phyloP scores from a whole-genome alignment of 2,888 invertebrate species.

The Amorpha juglandis region DNA sequence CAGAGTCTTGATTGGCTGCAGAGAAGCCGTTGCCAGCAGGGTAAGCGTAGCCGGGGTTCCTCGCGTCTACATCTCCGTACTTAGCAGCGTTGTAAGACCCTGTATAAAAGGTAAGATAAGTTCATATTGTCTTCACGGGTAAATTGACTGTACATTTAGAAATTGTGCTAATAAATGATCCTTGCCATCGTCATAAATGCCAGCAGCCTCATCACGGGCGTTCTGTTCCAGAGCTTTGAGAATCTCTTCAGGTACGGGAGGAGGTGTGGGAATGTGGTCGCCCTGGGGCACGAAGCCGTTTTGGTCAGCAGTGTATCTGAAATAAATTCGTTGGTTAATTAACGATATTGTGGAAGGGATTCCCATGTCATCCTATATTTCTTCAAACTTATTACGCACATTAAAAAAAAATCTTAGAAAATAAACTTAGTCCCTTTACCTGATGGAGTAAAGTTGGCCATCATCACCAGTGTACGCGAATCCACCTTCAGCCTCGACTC shows the following conservation, averaged over 20 bases:
- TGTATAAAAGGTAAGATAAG: conserved; percentile 36
- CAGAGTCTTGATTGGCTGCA: conserved; percentile 50
- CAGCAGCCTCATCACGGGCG: conserved; percentile 74
- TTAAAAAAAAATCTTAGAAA: neutral
- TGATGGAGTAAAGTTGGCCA: conserved; percentile 71
- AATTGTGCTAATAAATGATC: neutral
- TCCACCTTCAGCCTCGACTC: conserved; percentile 73
- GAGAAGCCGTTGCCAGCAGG: conserved; percentile 30
- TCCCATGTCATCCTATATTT: too few relatives aligned
- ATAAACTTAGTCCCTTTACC: conserved; percentile 46
- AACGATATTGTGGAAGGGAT: too few relatives aligned
- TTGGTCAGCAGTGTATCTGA: conserved; percentile 75
- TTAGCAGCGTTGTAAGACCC: conserved; percentile 72
- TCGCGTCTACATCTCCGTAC: conserved; percentile 49
- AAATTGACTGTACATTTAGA: neutral
- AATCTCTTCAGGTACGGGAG: conserved; percentile 74
- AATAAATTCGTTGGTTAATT: neutral
- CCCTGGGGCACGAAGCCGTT: conserved; percentile 76
- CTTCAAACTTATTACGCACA: neutral
- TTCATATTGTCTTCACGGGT: neutral
- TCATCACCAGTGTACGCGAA: conserved; percentile 77
- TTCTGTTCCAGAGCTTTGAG: conserved; percentile 73
- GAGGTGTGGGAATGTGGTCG: conserved; percentile 74
- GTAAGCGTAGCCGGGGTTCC: conserved; percentile 40
- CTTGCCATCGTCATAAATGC: conserved; percentile 75